Evolutionary conservation across 2,113 vertebrate species (phyloP).

Genomic region (Isurus oxyrinchus): DNA sequence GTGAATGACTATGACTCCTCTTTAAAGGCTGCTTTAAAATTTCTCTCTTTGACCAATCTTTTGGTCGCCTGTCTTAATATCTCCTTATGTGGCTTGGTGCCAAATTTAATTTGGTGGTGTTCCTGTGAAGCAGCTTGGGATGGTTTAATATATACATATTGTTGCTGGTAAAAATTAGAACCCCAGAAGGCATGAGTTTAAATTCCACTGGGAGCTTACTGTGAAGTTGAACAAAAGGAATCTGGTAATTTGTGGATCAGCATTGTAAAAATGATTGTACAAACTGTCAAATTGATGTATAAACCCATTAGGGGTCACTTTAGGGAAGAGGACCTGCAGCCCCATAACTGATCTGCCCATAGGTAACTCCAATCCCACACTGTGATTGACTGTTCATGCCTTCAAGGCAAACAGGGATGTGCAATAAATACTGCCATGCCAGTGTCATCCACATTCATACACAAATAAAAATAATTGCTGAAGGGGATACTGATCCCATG

Average conservation of each 20-base stretch:
- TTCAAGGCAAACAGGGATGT: background rate
- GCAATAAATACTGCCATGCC: background rate
- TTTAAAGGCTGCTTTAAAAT: no score
- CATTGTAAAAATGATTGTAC: background rate
- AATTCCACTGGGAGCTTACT: background rate
- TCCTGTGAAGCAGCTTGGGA: no score
- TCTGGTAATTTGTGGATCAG: background rate
- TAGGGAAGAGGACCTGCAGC: background rate
- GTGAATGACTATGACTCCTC: no score
- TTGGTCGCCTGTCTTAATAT: no score
- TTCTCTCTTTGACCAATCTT: no score
- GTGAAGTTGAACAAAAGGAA: background rate
- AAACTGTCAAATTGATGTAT: background rate
- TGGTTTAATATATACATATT: background rate
- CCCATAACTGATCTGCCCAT: background rate
- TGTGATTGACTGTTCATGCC: background rate
- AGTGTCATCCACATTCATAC: background rate
- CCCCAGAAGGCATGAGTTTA: background rate
- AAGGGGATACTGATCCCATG: background rate
- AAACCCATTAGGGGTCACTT: background rate
- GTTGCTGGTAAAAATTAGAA: background rate
- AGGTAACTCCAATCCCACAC: background rate
- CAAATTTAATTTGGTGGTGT: no score
- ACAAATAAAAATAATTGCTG: background rate
- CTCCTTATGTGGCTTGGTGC: no score